phyloP scores from a whole-genome alignment of 2,888 invertebrate species.

The Ormyrus pomaceus region DNA sequence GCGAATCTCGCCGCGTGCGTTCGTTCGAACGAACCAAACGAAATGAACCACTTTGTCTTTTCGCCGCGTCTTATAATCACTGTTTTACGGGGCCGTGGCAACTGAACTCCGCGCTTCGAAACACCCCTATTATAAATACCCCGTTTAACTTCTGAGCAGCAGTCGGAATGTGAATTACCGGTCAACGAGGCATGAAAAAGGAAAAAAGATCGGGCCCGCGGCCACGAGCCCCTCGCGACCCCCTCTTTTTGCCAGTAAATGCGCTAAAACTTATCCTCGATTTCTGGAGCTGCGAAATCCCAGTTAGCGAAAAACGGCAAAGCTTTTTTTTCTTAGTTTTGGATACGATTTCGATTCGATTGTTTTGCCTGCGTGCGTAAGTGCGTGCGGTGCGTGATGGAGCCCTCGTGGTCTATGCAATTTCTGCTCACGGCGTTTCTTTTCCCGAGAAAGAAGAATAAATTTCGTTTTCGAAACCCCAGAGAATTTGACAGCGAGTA shows the following conservation, averaged over 20 bases:
- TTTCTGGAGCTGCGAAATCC: slow-evolving; percentile 41
- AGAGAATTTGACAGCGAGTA: slow-evolving; percentile 24
- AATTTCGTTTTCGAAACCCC: slow-evolving; percentile 53
- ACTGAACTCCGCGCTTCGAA: slow-evolving; percentile 34
- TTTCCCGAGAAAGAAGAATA: slow-evolving; percentile 52
- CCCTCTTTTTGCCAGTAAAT: not conserved
- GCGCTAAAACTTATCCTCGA: slow-evolving; percentile 29
- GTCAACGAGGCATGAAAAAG: slow-evolving; percentile 46
- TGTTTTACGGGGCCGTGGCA: slow-evolving; percentile 49
- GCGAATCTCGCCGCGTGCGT: slow-evolving; percentile 55
- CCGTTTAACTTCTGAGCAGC: slow-evolving; percentile 29
- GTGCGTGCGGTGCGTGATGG: not conserved
- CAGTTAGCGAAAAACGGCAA: slow-evolving; percentile 12
- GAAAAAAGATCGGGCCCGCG: slow-evolving; percentile 7
- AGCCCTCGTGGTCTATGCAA: slow-evolving; percentile 38
- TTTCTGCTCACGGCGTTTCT: slow-evolving; percentile 54
- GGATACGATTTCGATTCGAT: slow-evolving; percentile 34
- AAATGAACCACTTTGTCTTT: not conserved
- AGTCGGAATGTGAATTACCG: slow-evolving; percentile 39
- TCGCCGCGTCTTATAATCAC: slow-evolving; percentile 8
- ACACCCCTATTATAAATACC: slow-evolving; percentile 37
- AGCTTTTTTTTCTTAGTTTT: slow-evolving; percentile 11
- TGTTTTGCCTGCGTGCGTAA: not conserved
- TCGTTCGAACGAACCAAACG: not conserved
- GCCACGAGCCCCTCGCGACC: not conserved